Base-by-base conservation (phyloP, 2,797 vertebrate genomes). In the Sciaenops ocellatus region DNA sequence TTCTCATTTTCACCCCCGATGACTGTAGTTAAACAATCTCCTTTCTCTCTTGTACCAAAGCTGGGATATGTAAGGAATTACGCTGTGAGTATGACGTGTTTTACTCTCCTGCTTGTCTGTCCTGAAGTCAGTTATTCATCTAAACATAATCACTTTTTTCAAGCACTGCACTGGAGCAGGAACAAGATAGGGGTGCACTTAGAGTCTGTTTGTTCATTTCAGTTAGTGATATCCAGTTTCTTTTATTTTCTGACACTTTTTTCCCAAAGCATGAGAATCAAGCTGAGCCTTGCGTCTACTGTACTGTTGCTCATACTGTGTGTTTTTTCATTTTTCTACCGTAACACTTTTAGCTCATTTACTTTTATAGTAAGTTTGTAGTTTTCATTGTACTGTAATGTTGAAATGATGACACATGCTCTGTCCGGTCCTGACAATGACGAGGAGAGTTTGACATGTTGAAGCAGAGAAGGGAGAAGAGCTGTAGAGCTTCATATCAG, bases 11-110 rank as follows among this genome's bases (percentile, higher is more conserved):
- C 50, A 64, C 72, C 52, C 79, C 69, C 73, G 30, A 82, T 90
- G 83, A 86, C 82, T 92, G 89, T 82, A 90, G 92, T 93, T 93
- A 93, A 93, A 93, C 88, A 88, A 83, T 95, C 78, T 94, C 93
- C 91, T 95, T 92, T 95, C 90, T 95, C 85, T 95, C 90, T 93
- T 94, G 90, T 93, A 93, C 90, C 93, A 87, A 95, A 96, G 95
- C 94, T 95, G 91, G 95, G 95, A 95, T 95, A 89, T 96, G 83
- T 96, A 94, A 95, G 95, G 94, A 95, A 92, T 94, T 96, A 93
- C 90, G 79, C 92, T 90, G 95, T 96, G 93, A 96, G 95, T 96
- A 95, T 95, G 82, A 88, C 44, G 86, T 87, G 88, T 93, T 95
- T 94, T 91, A 86, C 90, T 92, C 88, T 92, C 87, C 92, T 91